These are phyloP conservation scores for Megalops cyprinoides DNA, from an alignment of 2,797 vertebrate species.

Conservation along the genomic window DNA sequence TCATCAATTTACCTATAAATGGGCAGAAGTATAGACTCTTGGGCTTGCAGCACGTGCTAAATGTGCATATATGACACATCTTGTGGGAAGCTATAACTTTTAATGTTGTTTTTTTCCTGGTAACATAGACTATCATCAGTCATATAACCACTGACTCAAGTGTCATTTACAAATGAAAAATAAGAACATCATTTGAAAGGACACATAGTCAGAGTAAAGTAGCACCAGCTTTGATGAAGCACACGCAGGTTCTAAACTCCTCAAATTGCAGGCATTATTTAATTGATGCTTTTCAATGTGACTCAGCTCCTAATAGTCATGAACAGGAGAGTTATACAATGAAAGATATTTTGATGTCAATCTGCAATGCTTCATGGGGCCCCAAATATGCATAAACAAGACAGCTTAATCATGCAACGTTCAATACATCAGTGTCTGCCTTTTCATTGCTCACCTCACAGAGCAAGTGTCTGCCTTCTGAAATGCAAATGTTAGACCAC, in stretches of 20 bases:
- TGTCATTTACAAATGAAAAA: not conserved
- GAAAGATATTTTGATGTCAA: not conserved
- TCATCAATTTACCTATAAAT: not conserved
- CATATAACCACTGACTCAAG: not conserved
- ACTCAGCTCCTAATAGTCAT: not conserved
- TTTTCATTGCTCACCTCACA: not conserved
- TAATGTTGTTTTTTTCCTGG: not conserved
- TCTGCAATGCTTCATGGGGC: not conserved
- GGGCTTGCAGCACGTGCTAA: not conserved
- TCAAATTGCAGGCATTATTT: not conserved
- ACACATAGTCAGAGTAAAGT: not conserved
- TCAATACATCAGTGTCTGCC: not conserved
- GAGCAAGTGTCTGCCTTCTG: not conserved
- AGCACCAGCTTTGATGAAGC: constrained; percentile 8
- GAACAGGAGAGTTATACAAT: not conserved
- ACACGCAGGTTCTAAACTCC: not conserved
- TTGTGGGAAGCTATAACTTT: not conserved
- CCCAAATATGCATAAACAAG: not conserved
- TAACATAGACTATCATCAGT: not conserved
- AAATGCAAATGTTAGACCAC: not conserved
- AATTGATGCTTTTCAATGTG: not conserved
- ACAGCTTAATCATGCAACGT: too few species aligned
- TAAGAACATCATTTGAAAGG: not conserved
- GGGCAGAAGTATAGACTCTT: not conserved
- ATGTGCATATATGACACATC: not conserved